These are phyloP conservation scores for Drepanosiphum platanoidis DNA, from an alignment of 2,888 invertebrate genomes.

Conservation along the genomic window DNA sequence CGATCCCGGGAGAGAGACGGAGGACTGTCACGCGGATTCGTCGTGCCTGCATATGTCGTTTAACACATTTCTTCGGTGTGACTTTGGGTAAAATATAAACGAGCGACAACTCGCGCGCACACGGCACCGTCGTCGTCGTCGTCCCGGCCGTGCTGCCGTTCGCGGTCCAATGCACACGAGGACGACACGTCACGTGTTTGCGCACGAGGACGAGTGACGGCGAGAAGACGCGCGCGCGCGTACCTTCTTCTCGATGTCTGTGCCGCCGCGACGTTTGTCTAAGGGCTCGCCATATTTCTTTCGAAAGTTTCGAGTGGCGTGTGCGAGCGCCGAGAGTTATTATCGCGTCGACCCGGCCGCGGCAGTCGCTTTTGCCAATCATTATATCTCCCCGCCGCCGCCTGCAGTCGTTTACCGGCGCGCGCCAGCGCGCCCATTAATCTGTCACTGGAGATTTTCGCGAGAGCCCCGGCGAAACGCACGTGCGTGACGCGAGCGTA, in stretches of 20 bases:
- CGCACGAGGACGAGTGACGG: not conserved
- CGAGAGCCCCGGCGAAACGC: not conserved
- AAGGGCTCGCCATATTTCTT: not conserved
- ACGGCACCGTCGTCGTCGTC: not conserved
- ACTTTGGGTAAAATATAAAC: conserved; percentile 19
- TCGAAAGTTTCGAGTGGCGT: not conserved
- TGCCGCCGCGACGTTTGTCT: not conserved
- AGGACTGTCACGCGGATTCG: not conserved
- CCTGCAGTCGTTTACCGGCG: not conserved
- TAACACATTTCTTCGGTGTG: not conserved
- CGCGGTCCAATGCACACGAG: conserved; percentile 1
- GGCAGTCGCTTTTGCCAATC: not conserved
- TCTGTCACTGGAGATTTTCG: not conserved
- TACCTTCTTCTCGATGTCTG: not conserved
- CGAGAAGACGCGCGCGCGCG: not conserved
- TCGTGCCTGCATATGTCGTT: not conserved
- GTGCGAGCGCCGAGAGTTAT: too few relatives aligned
- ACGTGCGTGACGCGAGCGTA: not conserved
- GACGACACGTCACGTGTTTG: not conserved
- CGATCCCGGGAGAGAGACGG: not conserved
- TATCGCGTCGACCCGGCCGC: conserved; percentile 2
- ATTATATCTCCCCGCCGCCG: not conserved
- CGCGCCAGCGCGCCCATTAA: not conserved
- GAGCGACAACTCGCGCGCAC: not conserved
- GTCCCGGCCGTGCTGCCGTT: not conserved